phyloP scores from a whole-genome alignment of 2,888 invertebrate species.

The Sphaerophoria taeniata region DNA sequence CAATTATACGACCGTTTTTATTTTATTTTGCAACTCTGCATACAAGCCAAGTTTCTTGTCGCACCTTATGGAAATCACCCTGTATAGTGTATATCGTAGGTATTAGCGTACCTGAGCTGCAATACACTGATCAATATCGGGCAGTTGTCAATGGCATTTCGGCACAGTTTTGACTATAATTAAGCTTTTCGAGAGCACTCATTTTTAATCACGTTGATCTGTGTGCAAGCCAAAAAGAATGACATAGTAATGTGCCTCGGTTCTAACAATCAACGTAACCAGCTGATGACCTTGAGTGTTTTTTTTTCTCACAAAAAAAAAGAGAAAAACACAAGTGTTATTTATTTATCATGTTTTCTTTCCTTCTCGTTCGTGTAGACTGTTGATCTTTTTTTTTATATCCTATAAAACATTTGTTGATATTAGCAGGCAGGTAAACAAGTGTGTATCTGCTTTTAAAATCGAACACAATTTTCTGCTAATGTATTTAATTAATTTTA shows the following conservation, averaged over 20 bases:
- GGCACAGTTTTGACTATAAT: too few species aligned
- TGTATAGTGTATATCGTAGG: too few species aligned
- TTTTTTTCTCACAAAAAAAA: constrained; percentile 21
- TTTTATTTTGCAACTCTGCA: too few species aligned
- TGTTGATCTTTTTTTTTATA: constrained; percentile 14
- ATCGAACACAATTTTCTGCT: not conserved
- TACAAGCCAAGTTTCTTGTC: too few species aligned
- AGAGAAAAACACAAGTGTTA: not conserved
- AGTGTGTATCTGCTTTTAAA: not conserved
- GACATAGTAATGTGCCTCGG: constrained; percentile 2
- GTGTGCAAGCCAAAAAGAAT: not conserved
- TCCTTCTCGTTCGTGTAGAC: constrained; percentile 8
- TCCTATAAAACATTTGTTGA: constrained; percentile 17
- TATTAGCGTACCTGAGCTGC: too few species aligned
- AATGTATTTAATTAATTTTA: not conserved
- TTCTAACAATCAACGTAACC: constrained; percentile 11
- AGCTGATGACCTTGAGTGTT: constrained; percentile 60
- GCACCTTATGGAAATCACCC: too few species aligned
- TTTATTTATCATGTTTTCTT: constrained; percentile 38
- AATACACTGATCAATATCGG: too few species aligned
- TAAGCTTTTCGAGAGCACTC: too few species aligned
- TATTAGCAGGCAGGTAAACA: not conserved
- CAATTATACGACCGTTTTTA: too few species aligned
- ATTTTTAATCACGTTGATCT: too few species aligned
- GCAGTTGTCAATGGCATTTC: too few species aligned